Evolutionary conservation across 2,113 vertebrate genomes (phyloP).

Genomic region (Nerophis ophidion): DNA sequence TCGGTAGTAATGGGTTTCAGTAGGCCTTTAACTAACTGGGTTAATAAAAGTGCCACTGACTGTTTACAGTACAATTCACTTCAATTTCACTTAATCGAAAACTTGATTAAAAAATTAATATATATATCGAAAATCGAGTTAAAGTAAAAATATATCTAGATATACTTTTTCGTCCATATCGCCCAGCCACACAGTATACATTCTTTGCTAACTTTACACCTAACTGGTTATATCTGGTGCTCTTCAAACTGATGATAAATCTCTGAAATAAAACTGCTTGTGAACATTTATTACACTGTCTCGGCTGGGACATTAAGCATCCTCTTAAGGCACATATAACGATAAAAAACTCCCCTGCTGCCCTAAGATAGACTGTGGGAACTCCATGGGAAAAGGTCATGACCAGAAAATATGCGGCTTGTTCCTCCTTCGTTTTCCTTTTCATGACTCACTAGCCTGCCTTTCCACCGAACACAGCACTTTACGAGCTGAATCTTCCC

Average conservation of each 20-base stretch:
- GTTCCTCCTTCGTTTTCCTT: slow-evolving; percentile 28
- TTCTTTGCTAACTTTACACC: neutral
- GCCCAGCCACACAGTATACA: neutral
- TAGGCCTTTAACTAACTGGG: too few species aligned
- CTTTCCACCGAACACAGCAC: slow-evolving; percentile 25
- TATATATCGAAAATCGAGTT: too few species aligned
- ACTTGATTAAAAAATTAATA: too few species aligned
- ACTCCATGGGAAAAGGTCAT: slow-evolving; percentile 56
- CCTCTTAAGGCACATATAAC: neutral
- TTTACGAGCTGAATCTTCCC: slow-evolving; percentile 7
- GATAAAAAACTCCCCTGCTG: slow-evolving; percentile 12
- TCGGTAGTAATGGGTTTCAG: too few species aligned
- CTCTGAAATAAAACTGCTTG: neutral
- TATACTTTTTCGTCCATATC: too few species aligned
- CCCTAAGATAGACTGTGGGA: slow-evolving; percentile 52
- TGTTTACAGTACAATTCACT: too few species aligned
- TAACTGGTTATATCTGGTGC: neutral
- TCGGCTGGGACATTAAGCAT: neutral
- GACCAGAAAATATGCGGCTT: slow-evolving; percentile 47
- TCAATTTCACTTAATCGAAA: too few species aligned
- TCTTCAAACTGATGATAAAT: neutral
- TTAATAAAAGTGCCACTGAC: too few species aligned
- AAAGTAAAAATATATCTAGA: too few species aligned
- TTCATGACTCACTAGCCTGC: slow-evolving; percentile 36
- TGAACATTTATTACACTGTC: neutral